Conservation (phyloP, 2,113 vertebrate species). For the Lasiurus borealis region DNA sequence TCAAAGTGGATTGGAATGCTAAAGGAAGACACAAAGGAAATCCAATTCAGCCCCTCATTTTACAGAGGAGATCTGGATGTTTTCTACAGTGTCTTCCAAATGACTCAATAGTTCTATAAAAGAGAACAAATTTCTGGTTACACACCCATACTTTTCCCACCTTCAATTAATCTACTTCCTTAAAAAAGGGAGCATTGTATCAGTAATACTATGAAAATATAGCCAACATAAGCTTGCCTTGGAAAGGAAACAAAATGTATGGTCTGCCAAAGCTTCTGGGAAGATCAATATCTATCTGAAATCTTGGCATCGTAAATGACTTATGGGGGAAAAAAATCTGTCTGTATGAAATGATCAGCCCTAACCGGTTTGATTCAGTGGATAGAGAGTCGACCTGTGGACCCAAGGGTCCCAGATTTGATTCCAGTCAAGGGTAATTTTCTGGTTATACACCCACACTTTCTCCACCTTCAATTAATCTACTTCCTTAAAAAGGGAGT, state of each 20-base stretch:
- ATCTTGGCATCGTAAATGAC: neutral
- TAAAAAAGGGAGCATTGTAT: neutral
- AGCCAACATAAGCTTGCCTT: neutral
- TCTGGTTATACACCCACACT: neutral
- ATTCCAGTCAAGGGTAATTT: neutral
- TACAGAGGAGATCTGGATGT: neutral
- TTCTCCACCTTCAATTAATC: slow-evolving; percentile 22
- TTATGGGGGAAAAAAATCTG: neutral
- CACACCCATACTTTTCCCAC: neutral
- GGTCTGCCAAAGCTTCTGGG: neutral
- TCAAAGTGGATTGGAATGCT: neutral
- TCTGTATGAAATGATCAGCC: neutral
- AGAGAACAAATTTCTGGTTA: neutral
- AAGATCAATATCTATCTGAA: slow-evolving; percentile 32
- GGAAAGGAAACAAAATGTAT: neutral
- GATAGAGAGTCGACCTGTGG: too few species aligned
- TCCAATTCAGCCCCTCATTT: neutral
- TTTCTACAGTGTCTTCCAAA: neutral
- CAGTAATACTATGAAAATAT: neutral
- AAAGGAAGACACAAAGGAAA: neutral
- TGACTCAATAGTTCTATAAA: neutral
- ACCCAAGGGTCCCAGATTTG: too few species aligned
- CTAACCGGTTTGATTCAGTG: too few species aligned
- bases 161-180: slow-evolving; percentile 32
- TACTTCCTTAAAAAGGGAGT: neutral